Conservation (phyloP, 2,888 invertebrate genomes). For the Drosophila lacicola region DNA sequence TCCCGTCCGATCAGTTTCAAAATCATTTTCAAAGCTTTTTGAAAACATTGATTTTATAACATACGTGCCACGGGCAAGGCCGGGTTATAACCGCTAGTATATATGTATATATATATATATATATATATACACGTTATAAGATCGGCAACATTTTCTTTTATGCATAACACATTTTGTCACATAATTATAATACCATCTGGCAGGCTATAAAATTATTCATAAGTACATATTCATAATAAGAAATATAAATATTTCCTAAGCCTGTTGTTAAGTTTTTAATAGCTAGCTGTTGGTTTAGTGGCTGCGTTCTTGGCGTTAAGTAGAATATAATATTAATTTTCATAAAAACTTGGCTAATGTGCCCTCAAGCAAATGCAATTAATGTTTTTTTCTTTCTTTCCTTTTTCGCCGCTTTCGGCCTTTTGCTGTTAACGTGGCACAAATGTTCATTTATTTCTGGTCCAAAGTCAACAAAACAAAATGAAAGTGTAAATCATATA, state of each 20-base stretch:
- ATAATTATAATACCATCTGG: too few relatives aligned
- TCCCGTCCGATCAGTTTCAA: too few relatives aligned
- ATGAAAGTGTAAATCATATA: slow-evolving; percentile 74
- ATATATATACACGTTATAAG: too few relatives aligned
- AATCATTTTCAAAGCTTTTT: too few relatives aligned
- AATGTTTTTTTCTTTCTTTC: slow-evolving; percentile 17
- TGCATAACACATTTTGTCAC: too few relatives aligned
- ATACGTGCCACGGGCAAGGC: too few relatives aligned
- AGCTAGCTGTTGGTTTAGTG: not conserved
- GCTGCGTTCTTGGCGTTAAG: not conserved
- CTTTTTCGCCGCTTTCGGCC: not conserved
- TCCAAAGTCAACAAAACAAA: slow-evolving; percentile 51
- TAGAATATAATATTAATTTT: slow-evolving; percentile 41
- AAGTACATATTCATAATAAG: not conserved
- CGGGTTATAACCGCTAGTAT: too few relatives aligned
- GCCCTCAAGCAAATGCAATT: slow-evolving; percentile 42
- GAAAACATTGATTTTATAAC: too few relatives aligned
- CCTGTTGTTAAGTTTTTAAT: not conserved
- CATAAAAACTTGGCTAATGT: slow-evolving; percentile 40
- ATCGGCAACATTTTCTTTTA: too few relatives aligned
- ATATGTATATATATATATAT: too few relatives aligned
- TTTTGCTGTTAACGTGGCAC: slow-evolving; percentile 24
- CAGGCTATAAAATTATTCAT: too few relatives aligned
- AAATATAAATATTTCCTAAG: not conserved
- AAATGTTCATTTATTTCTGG: slow-evolving; percentile 56